phyloP scores from a whole-genome alignment of 2,888 invertebrate species.

The Reticulitermes lucifugus region DNA sequence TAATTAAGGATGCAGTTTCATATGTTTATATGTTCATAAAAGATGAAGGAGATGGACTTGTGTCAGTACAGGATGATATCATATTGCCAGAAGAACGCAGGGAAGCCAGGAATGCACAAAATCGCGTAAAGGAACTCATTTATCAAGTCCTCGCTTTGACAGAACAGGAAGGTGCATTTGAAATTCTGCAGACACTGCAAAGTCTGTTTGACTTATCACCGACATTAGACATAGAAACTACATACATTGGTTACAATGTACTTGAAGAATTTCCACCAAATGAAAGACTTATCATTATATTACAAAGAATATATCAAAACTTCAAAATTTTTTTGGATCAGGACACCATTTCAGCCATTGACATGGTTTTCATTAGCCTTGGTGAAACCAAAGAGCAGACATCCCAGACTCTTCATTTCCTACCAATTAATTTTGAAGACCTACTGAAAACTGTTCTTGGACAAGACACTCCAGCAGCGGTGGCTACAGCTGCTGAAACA shows the following conservation, averaged over 20 bases:
- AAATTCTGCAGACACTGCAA: slow-evolving; percentile 38
- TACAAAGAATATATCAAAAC: slow-evolving; percentile 42
- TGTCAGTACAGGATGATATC: slow-evolving; percentile 36
- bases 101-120: slow-evolving; percentile 37
- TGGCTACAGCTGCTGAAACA: slow-evolving; percentile 10
- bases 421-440: slow-evolving; percentile 22
- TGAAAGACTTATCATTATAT: slow-evolving; percentile 35
- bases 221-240: slow-evolving; percentile 35
- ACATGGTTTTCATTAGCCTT: slow-evolving; percentile 39
- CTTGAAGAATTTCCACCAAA: slow-evolving; percentile 43
- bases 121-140: slow-evolving; percentile 40
- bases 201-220: slow-evolving; percentile 29
- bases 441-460: slow-evolving; percentile 21
- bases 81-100: slow-evolving; percentile 39
- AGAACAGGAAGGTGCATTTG: slow-evolving; percentile 37
- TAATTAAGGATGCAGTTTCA: slow-evolving; percentile 31
- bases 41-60: slow-evolving; percentile 28
- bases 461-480: not conserved
- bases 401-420: slow-evolving; percentile 18
- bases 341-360: slow-evolving; percentile 38
- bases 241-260: slow-evolving; percentile 43
- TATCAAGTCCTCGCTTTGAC: slow-evolving; percentile 43
- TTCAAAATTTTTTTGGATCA: slow-evolving; percentile 37
- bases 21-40: slow-evolving; percentile 40
- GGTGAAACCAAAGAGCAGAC: slow-evolving; percentile 41